Evolutionary conservation across 2,888 invertebrate genomes (phyloP).

Genomic region (Tipula unca): DNA sequence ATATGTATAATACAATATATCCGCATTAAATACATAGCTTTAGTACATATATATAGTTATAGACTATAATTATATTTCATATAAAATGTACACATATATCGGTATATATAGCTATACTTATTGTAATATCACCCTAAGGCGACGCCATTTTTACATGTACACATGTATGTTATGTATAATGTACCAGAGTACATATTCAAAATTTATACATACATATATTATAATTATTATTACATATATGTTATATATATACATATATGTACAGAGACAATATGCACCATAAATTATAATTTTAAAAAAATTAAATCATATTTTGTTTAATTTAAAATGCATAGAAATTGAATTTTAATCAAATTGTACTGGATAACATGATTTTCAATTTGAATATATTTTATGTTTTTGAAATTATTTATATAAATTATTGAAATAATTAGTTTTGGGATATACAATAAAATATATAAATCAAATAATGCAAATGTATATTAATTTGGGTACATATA

Average conservation of each 20-base stretch:
- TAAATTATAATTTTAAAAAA: not conserved
- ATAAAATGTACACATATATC: not conserved
- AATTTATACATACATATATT: not conserved
- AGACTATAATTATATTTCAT: not conserved
- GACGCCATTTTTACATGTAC: not conserved
- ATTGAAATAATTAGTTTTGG: too few species aligned
- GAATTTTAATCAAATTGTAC: not conserved
- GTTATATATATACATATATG: too few species aligned
- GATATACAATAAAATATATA: too few species aligned
- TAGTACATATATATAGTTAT: too few species aligned
- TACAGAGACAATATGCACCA: not conserved
- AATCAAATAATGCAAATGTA: too few species aligned
- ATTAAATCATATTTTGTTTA: not conserved
- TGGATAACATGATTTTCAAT: not conserved
- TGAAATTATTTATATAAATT: not conserved
- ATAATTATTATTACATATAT: not conserved
- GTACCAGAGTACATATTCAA: not conserved
- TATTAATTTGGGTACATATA: too few species aligned
- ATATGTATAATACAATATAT: too few species aligned
- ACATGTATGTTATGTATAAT: not conserved
- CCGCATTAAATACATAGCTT: too few species aligned
- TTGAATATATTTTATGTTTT: not conserved
- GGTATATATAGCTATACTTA: not conserved
- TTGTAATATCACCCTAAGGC: slow-evolving; percentile 16
- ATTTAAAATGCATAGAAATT: not conserved